Evolutionary conservation across 2,113 vertebrate species (phyloP).

Genomic region (Smithornis capensis): DNA sequence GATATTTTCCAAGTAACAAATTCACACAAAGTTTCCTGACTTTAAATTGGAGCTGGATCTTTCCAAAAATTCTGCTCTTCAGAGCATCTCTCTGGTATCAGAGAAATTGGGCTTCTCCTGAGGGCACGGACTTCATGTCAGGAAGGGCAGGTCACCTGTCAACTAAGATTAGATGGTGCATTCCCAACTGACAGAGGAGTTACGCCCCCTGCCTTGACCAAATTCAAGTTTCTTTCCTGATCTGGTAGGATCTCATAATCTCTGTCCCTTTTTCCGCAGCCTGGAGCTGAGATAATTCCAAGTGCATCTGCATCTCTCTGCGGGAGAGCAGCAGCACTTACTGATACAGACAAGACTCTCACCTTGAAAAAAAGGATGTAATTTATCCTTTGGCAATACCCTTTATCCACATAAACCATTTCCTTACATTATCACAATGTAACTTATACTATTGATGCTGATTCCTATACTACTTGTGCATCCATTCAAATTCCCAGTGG

Average conservation of each 20-base stretch:
- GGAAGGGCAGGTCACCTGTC: not conserved
- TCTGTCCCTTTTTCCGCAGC: not conserved
- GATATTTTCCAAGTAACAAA: not conserved
- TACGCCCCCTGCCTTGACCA: not conserved
- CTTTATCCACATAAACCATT: not conserved
- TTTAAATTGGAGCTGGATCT: not conserved
- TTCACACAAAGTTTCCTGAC: not conserved
- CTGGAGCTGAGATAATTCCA: not conserved
- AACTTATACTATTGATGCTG: not conserved
- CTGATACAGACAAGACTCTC: not conserved
- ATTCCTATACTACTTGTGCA: not conserved
- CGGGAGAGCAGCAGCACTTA: not conserved
- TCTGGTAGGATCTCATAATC: not conserved
- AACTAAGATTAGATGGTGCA: not conserved
- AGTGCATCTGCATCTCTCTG: fast-evolving
- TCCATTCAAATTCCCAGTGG: not conserved
- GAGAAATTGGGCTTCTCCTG: not conserved
- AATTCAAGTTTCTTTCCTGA: not conserved
- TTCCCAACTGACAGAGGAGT: not conserved
- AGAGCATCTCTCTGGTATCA: not conserved
- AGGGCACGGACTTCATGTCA: fast-evolving
- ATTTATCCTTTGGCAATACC: not conserved
- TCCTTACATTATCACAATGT: not conserved
- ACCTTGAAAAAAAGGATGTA: not conserved
- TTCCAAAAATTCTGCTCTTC: fast-evolving